Conservation (phyloP, 2,888 invertebrate species). For the Eupithecia dodoneata region DNA sequence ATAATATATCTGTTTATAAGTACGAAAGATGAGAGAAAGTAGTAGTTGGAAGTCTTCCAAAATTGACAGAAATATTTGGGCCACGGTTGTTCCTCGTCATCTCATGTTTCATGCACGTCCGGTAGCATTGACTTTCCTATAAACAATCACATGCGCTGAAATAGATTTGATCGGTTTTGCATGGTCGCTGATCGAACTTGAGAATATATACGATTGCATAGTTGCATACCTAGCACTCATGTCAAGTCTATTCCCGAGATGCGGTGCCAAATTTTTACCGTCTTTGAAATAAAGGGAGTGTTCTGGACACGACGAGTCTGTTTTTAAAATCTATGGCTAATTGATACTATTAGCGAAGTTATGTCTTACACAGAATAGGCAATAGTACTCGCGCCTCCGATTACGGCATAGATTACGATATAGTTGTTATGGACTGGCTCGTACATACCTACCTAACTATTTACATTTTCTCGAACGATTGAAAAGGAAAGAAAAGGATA, state of each 20-base stretch:
- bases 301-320: too few species aligned
- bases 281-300: too few species aligned
- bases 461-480: too few species aligned
- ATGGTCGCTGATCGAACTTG: constrained; percentile 49
- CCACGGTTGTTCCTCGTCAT: constrained; percentile 74
- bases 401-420: too few species aligned
- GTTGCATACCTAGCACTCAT: not conserved
- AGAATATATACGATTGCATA: constrained; percentile 24
- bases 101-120: constrained; percentile 76
- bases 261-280: constrained; percentile 20
- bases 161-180: constrained; percentile 64
- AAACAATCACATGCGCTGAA: constrained; percentile 69
- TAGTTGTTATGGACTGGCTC: too few species aligned
- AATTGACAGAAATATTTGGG: constrained; percentile 75
- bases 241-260: constrained; percentile 26
- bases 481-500: too few species aligned
- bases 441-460: too few species aligned
- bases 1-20: constrained; percentile 2
- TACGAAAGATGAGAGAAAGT: constrained; percentile 63
- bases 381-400: too few species aligned
- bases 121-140: constrained; percentile 81
- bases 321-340: too few species aligned
- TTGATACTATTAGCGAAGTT: too few species aligned
- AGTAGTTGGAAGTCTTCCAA: constrained; percentile 76
- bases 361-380: too few species aligned